Evolutionary conservation across 2,797 vertebrate genomes (phyloP), one percentile per base, ranked within the genome.

Genomic region (Diglossa cyanea): DNA sequence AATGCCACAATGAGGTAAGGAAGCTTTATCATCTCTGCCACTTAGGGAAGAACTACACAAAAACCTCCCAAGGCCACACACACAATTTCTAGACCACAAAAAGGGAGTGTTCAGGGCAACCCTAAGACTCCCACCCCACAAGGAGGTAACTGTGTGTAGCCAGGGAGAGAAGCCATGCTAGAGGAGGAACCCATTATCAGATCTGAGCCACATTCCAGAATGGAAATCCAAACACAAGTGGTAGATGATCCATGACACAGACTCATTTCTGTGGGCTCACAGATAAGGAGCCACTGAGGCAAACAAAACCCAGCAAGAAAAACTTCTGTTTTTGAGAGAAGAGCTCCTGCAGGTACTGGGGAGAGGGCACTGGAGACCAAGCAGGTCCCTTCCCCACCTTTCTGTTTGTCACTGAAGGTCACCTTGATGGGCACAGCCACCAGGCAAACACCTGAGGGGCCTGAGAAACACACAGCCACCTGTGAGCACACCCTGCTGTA

Each of bases 181-280:
- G 15, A 57, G 70, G 44, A 73, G 26, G 68, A 95, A 14, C 28
- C 54, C 70, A 53, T 78, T 39, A n/a, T 47, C 81, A 45, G 28
- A 86, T n/a, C 62, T 21, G 72, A 96, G 87, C 35, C 58, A 65
- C 30, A 48, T 33, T 50, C 87, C 7, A 1, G 42, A 78, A 50
- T 37, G 44, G 62, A 95, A 74, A 93, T 57, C 81, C 90, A 67
- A 86, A 66, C 33, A 13, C 47, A 75, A 88, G 24, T 4, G 19
- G 73, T 24, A 88, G 75, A 93, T 88, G 90, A 78, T 42, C 93
- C 88, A 60, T 17, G 67, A 63, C 91, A 78, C 91, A 78, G 65
- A 25, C 58, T 93, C 91, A 62, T 90, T 93, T 61, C 81, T n/a
- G 76, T 17, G 54, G 61, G 24, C 67, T 93, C 80, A 60, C 37